A percentile compares a stretch with the other conserved stretches of the same genome.
These are phyloP conservation scores for Pachydiplax longipennis DNA, from an alignment of 2,888 invertebrate species.

Conservation along the genomic window DNA sequence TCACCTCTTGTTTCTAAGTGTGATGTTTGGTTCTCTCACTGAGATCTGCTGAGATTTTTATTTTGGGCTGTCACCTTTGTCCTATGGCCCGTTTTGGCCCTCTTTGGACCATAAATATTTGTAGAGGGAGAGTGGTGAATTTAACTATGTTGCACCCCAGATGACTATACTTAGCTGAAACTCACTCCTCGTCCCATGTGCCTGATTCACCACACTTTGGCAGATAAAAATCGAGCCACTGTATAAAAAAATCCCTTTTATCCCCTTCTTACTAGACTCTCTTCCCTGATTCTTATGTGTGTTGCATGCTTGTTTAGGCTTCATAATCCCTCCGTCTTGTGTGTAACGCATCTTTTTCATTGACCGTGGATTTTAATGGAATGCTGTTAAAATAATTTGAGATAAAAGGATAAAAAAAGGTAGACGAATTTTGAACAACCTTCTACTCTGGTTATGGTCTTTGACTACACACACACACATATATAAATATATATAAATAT, in stretches of 20 bases:
- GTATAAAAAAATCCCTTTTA: background rate
- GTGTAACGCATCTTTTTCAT: constrained; percentile 43
- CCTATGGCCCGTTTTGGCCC: constrained; percentile 24
- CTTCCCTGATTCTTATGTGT: constrained; percentile 32
- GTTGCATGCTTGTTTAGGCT: constrained; percentile 45
- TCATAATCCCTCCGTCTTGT: constrained; percentile 34
- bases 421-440: constrained; percentile 26
- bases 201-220: constrained; percentile 41
- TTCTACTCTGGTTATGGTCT: constrained; percentile 37
- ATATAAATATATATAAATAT: constrained; percentile 41
- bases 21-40: constrained; percentile 40
- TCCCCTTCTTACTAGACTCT: constrained; percentile 25
- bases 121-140: constrained; percentile 40
- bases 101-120: constrained; percentile 34
- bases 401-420: constrained; percentile 33
- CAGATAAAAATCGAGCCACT: constrained; percentile 18
- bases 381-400: constrained; percentile 20
- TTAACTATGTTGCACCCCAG: constrained; percentile 42
- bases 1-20: constrained; percentile 43
- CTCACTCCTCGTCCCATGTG: constrained; percentile 43
- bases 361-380: constrained; percentile 39
- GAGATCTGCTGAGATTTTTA: constrained; percentile 41
- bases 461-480: constrained; percentile 40
- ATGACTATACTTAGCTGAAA: constrained; percentile 38
- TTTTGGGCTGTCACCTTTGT: constrained; percentile 33